Evolutionary conservation across 2,113 vertebrate species (phyloP), one percentile per base, ranked within the genome.

Genomic region (Ceratotherium simum): DNA sequence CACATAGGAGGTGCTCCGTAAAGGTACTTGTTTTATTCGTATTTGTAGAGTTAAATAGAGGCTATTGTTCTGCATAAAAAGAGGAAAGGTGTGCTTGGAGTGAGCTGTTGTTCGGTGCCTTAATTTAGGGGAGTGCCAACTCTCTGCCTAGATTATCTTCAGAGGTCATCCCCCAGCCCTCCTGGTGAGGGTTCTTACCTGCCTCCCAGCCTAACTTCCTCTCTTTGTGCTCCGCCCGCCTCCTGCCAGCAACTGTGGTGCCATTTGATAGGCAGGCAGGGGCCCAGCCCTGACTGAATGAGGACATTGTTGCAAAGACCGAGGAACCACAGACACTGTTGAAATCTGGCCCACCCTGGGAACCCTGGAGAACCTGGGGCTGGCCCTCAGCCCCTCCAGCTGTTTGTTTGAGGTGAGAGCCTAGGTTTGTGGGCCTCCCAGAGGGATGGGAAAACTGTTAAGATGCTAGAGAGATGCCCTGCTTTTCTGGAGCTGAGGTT

Each of bases 221-320:
- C 51, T n/a, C 16, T 75, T 36, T 1, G 7, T 13, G 33, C 82
- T 83, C n/a, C 58, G 16, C 17, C 36, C 2, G 29, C 21, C 8
- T 60, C 39, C 29, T 85, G 4, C 29, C 51, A 62, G 70, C 46
- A 21, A 11, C 73, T 70, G 46, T 39, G 65, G 51, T 62, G 39
- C 42, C 39, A 51, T n/a, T 33, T 70, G 18, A 62, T 11, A 82
- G 31, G 42, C 2, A 76, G 60, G 27, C 81, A 85, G 46, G 60
- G 17, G 7, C 70, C 31, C 39, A 78, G 75, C 31, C 65, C n/a
- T 82, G 88, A 62, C 72, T 75, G 58, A 89, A 73, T 73, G 39
- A 96, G 58, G 56, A 84, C 39, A 42, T 10, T 95, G 95, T 88
- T 84, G 84, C 95, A 88, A 92, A 96, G 72, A 29, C 2, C 21